Conservation (phyloP, 1,140 invertebrate genomes). For the Zaprionus camerounensis region DNA sequence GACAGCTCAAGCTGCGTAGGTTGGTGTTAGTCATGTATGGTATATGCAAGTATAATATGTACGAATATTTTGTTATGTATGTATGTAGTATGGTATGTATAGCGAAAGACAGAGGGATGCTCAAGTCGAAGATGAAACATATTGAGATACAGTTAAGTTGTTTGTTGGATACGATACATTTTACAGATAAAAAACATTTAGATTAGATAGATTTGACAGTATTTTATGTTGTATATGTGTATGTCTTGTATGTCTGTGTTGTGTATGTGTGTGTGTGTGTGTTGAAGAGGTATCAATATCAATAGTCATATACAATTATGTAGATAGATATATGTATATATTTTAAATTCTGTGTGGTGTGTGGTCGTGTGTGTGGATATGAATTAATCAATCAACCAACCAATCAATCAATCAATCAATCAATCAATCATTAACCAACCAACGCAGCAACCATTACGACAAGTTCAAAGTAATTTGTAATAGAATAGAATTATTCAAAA, state of each 20-base stretch:
- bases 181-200: constrained; percentile 79
- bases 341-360: constrained; percentile 49
- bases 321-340: constrained; percentile 55
- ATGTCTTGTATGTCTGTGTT: constrained; percentile 18
- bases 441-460: constrained; percentile 84
- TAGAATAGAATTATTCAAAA: constrained; percentile 74
- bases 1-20: constrained; percentile 2
- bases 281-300: constrained; percentile 54
- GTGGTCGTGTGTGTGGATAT: constrained; percentile 48
- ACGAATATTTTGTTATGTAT: background rate
- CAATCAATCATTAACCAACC: constrained; percentile 82
- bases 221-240: constrained; percentile 23
- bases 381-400: constrained; percentile 67
- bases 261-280: constrained; percentile 18
- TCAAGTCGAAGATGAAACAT: constrained; percentile 28
- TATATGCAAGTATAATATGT: constrained; percentile 16
- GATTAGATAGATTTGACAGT: constrained; percentile 51
- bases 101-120: constrained; percentile 28
- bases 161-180: constrained; percentile 56
- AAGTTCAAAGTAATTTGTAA: constrained; percentile 81
- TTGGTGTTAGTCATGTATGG: constrained; percentile 24
- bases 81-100: constrained; percentile 38
- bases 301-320: constrained; percentile 54
- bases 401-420: constrained; percentile 67
- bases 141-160: constrained; percentile 8